Base-by-base conservation (phyloP, 2,113 vertebrate species). In the Donacobius atricapilla region DNA sequence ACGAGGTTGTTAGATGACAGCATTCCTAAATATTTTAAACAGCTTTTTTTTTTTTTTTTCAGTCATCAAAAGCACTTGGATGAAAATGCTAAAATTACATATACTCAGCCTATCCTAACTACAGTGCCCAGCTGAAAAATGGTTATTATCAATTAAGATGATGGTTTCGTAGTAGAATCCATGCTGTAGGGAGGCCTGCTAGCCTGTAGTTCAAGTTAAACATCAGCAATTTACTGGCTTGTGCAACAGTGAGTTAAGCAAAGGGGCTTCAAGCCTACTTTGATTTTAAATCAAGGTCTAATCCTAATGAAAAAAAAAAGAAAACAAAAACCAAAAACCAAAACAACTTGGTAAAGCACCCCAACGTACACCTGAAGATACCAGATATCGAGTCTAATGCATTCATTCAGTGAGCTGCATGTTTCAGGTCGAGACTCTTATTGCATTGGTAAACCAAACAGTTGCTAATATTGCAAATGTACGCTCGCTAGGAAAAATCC, bases 361-460 rank as follows among this genome's bases (percentile, higher is more conserved):
- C 98, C 99, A 98, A 98, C 98, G 99, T 98, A 99, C 99, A 99
- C 99, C 99, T 99, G 99, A 99, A 99, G 99, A 99, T 99, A 99
- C 99, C 99, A 98, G 87, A 96, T 97, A 77, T 94, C 92, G 97
- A 98, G 96, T 98, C 98, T 98, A 98, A 98, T 97, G 99, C 98
- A 98, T 95, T 97, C 97, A 64, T 92, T 78, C 83, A 90, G 85
- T 89, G 94, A 97, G 97, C 97, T 97, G 98, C 97, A 90, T 73
- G 90, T 50, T 84, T 94, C 94, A 15, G 75, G 82, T 16, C 30
- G 19, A 95, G 85, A 89, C 89, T 18, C 37, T 4, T 92, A 97
- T 97, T 97, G 98, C 98, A 98, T 97, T 98, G 97, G 93, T 90
- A 94, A 77, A 91, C 97, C 97, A 95, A 79, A 93, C 93, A 84